These are phyloP conservation scores for Sylvietta virens DNA, from an alignment of 2,113 vertebrate genomes.

Conservation along the genomic window DNA sequence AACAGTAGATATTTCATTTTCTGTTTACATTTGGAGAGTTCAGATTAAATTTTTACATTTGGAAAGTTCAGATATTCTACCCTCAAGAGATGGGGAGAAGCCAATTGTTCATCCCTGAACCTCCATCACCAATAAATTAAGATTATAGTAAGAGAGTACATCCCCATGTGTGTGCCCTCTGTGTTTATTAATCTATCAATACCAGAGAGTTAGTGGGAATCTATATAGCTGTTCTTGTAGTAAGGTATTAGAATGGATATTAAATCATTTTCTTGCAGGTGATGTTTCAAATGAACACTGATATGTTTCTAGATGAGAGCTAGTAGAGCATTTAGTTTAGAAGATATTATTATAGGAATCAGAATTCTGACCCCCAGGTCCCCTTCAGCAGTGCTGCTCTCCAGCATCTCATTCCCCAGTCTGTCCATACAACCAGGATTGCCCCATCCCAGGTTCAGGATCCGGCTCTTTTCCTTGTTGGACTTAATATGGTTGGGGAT, in stretches of 20 bases:
- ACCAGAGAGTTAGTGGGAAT: not conserved
- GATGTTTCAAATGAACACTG: not conserved
- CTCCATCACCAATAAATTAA: not conserved
- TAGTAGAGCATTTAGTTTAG: not conserved
- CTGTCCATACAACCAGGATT: not conserved
- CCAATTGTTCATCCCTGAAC: not conserved
- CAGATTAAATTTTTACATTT: not conserved
- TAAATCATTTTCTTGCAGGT: not conserved
- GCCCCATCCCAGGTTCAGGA: not conserved
- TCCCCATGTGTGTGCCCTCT: not conserved
- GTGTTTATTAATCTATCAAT: not conserved
- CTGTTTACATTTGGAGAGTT: not conserved
- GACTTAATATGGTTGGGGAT: no score
- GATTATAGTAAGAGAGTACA: not conserved
- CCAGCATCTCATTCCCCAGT: not conserved
- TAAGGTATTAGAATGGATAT: not conserved
- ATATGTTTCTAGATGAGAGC: not conserved
- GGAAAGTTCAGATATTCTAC: not conserved
- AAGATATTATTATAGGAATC: not conserved
- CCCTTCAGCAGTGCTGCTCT: not conserved
- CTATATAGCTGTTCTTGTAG: not conserved
- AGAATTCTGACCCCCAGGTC: not conserved
- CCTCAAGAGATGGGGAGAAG: not conserved
- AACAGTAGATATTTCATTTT: not conserved
- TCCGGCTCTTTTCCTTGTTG: not conserved